Percentiles rank a stretch among this genome's conserved stretches.
Conservation (phyloP, 2,888 invertebrate genomes). For the Andricus quercusramuli region DNA sequence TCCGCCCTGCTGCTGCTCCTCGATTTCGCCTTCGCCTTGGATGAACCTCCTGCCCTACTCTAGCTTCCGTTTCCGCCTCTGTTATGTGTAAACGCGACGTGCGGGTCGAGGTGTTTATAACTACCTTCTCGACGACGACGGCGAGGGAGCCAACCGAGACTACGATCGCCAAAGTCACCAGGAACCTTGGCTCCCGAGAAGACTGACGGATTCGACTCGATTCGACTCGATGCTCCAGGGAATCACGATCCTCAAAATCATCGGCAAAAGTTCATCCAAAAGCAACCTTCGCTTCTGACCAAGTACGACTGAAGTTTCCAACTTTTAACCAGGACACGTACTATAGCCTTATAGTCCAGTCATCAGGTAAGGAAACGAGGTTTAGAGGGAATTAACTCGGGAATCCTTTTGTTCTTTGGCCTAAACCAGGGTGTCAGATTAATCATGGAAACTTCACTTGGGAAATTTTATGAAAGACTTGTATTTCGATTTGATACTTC, state of each 20-base stretch:
- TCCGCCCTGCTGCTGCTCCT: neutral
- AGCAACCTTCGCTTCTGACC: neutral
- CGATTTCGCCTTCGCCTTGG: conserved; percentile 22
- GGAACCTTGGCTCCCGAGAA: conserved; percentile 28
- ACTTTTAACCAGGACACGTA: neutral
- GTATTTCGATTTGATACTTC: neutral
- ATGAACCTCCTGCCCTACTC: conserved; percentile 24
- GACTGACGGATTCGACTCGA: conserved; percentile 2
- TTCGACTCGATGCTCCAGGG: neutral
- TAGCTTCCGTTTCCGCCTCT: conserved; percentile 51
- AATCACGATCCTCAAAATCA: neutral
- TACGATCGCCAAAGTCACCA: conserved; percentile 29
- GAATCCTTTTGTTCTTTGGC: neutral
- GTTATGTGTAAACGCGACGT: conserved; percentile 64
- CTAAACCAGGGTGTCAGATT: neutral
- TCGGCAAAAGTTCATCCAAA: neutral
- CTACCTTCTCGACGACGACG: conserved; percentile 62
- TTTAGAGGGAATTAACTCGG: neutral
- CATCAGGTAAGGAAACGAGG: neutral
- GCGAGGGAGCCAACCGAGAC: conserved; percentile 51
- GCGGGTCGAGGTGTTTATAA: conserved; percentile 65
- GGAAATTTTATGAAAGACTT: neutral
- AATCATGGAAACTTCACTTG: neutral
- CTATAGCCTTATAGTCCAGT: neutral
- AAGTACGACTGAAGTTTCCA: neutral